Conservation (phyloP, 2,888 invertebrate species). For the Baccha elongata region DNA sequence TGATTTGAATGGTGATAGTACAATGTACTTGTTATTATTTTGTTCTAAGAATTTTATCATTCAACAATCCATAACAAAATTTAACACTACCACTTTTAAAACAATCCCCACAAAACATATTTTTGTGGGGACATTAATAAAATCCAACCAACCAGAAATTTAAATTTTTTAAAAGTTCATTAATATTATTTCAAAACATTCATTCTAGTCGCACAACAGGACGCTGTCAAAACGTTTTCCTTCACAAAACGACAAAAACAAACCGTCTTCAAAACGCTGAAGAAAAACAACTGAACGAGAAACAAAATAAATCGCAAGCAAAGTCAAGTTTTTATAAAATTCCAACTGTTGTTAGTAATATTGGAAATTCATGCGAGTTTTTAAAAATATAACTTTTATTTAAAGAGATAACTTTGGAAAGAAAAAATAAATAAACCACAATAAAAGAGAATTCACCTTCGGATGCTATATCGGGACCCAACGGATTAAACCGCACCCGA, state of each 20-base stretch:
- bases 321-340: constrained; percentile 15
- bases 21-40: too few species aligned
- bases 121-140: too few species aligned
- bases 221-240: constrained; percentile 24
- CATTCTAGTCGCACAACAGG: constrained; percentile 6
- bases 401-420: constrained; percentile 2
- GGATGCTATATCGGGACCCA: constrained; percentile 86
- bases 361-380: constrained; percentile 32
- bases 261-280: constrained; percentile 21
- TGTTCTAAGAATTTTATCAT: too few species aligned
- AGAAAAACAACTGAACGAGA: constrained; percentile 31
- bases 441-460: constrained; percentile 78
- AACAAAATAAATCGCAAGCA: constrained; percentile 43
- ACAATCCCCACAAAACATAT: too few species aligned
- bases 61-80: too few species aligned
- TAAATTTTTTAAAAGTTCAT: constrained; percentile 19
- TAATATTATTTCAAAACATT: constrained; percentile 41
- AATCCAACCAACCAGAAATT: neutral
- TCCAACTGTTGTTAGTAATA: constrained; percentile 9
- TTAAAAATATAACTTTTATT: neutral
- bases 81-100: too few species aligned
- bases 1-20: too few species aligned
- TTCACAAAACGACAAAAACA: neutral
- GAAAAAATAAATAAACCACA: neutral
- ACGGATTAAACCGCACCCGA: constrained; percentile 89